phyloP scores from a whole-genome alignment of 2,797 vertebrate species.

The Schizothorax lantsangensis region DNA sequence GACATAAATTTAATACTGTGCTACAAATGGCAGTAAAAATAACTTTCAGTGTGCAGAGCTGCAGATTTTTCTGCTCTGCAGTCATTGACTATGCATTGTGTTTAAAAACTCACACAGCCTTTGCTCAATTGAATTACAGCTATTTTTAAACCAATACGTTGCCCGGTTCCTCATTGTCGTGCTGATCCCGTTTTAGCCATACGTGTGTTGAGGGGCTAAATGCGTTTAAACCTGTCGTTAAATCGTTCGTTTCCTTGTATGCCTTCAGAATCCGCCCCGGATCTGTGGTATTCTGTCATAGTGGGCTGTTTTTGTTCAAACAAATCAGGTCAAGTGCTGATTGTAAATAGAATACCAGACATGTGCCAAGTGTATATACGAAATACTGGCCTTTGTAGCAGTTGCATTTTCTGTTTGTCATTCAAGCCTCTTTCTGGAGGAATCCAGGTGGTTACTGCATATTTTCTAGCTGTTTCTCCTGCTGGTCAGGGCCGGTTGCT shows the following conservation, averaged over 20 bases:
- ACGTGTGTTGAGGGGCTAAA: slow-evolving; percentile 62
- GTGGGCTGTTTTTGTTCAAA: neutral
- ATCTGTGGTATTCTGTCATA: neutral
- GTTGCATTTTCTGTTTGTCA: slow-evolving; percentile 1
- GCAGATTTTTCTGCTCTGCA: neutral
- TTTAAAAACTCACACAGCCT: slow-evolving; percentile 46
- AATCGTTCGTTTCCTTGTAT: neutral
- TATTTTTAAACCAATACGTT: slow-evolving; percentile 75
- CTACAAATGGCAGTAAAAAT: neutral
- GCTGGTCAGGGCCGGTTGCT: slow-evolving; percentile 61
- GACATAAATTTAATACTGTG: neutral
- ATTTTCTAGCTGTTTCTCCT: slow-evolving; percentile 58
- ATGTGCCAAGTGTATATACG: neutral
- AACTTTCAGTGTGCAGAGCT: slow-evolving; percentile 3
- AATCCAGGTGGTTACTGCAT: slow-evolving; percentile 59
- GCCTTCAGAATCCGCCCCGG: neutral
- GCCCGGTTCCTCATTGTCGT: slow-evolving; percentile 60
- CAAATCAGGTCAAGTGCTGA: neutral
- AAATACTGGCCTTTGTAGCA: neutral
- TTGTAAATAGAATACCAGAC: slow-evolving; percentile 15
- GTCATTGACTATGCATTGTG: slow-evolving; percentile 7
- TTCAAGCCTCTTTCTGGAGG: slow-evolving; percentile 68
- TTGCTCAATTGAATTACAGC: slow-evolving; percentile 69
- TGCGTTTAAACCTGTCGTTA: neutral
- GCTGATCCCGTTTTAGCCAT: slow-evolving; percentile 65